phyloP scores from a whole-genome alignment of 2,113 vertebrate species.

The Phodopus roborovskii region DNA sequence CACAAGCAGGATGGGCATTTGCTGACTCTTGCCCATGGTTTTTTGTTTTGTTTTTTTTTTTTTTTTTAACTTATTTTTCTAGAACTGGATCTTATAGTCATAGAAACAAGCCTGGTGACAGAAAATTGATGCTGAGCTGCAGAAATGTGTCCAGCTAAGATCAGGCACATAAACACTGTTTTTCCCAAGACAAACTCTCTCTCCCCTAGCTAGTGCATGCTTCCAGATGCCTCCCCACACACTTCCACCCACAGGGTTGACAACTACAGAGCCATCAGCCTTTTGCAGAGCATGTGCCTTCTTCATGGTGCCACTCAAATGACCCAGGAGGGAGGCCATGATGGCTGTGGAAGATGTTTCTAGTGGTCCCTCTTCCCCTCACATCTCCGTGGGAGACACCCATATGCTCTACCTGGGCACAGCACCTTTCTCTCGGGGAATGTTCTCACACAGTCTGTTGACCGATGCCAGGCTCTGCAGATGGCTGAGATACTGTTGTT shows the following conservation, averaged over 20 bases:
- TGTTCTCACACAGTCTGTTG: background rate
- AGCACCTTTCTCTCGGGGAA: background rate
- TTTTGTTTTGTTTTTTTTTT: no score
- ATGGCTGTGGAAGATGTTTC: background rate
- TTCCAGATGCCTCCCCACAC: background rate
- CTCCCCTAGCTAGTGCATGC: background rate
- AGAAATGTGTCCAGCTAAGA: background rate
- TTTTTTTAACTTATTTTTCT: background rate
- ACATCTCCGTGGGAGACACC: background rate
- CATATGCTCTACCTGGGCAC: background rate
- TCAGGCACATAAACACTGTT: background rate
- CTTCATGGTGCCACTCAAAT: no score
- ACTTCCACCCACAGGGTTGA: background rate
- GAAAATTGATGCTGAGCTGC: conserved; percentile 13
- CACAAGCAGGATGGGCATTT: background rate
- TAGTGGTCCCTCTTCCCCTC: background rate
- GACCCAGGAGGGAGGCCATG: background rate
- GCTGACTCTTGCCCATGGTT: background rate
- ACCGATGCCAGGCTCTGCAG: background rate
- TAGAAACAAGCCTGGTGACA: background rate
- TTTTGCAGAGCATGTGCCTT: background rate
- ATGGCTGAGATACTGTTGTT: no score
- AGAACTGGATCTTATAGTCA: background rate
- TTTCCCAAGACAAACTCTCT: background rate
- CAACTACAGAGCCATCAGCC: background rate